Conservation (phyloP, 2,113 vertebrate genomes). For the Probosciger aterrimus region DNA sequence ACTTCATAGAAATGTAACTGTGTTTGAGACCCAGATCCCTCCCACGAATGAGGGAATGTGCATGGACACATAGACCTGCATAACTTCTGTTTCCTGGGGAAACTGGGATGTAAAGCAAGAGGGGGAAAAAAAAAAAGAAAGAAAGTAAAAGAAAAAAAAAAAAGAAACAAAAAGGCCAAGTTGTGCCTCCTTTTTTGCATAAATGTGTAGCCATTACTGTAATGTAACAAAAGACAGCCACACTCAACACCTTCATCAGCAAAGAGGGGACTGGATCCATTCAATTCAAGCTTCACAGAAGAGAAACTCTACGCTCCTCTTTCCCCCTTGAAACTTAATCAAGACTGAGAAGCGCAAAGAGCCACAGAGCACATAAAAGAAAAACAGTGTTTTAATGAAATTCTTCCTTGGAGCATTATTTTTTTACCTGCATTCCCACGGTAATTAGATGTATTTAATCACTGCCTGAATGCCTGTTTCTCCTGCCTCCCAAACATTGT, state of each 20-base stretch:
- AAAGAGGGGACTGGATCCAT: background rate
- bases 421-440: background rate
- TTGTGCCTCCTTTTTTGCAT: background rate
- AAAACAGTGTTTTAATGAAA: background rate
- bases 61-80: background rate
- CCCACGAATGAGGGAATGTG: background rate
- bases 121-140: background rate
- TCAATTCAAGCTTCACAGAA: background rate
- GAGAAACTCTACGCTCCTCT: background rate
- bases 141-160: background rate
- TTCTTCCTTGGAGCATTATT: background rate
- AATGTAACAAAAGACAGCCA: background rate
- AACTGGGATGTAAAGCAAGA: background rate
- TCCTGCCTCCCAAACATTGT: background rate
- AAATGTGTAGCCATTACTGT: background rate
- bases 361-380: background rate
- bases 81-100: background rate
- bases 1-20: background rate
- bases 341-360: background rate
- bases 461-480: background rate
- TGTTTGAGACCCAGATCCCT: background rate
- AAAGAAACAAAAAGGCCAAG: background rate
- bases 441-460: background rate
- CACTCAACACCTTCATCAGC: background rate
- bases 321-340: background rate